These are phyloP conservation scores for Lacerta viridis DNA, from an alignment of 2,797 vertebrate species.

Conservation along the genomic window DNA sequence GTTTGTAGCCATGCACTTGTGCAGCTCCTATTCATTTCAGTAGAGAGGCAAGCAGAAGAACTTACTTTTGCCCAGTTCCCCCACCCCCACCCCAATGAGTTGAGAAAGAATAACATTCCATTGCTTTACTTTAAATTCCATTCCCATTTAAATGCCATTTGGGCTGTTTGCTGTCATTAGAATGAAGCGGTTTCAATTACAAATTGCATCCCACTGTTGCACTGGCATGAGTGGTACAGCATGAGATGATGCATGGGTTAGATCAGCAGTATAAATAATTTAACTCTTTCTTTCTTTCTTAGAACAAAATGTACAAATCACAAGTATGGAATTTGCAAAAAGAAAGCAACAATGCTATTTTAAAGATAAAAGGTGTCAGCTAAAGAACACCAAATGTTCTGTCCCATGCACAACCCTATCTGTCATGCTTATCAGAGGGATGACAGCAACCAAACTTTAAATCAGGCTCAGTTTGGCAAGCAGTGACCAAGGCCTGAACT, in stretches of 20 bases:
- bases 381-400: slow-evolving; percentile 17
- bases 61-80: background rate
- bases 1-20: background rate
- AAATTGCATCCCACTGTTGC: slow-evolving; percentile 2
- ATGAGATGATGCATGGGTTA: background rate
- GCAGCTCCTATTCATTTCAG: background rate
- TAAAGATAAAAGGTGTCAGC: background rate
- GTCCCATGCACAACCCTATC: background rate
- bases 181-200: slow-evolving; percentile 14
- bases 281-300: background rate
- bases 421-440: background rate
- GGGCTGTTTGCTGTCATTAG: background rate
- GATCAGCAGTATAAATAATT: background rate
- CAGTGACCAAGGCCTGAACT: background rate
- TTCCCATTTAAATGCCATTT: background rate
- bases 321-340: background rate
- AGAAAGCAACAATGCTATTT: background rate
- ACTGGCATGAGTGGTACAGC: background rate
- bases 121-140: background rate
- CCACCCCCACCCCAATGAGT: slow-evolving; percentile 1
- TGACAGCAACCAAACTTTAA: slow-evolving; percentile 21
- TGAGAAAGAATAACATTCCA: background rate
- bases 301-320: slow-evolving; percentile 14
- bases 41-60: background rate
- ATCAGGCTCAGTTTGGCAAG: background rate